Evolutionary conservation across 2,113 vertebrate species (phyloP), one percentile per base, ranked within the genome.

Genomic region (Podilymbus podiceps): DNA sequence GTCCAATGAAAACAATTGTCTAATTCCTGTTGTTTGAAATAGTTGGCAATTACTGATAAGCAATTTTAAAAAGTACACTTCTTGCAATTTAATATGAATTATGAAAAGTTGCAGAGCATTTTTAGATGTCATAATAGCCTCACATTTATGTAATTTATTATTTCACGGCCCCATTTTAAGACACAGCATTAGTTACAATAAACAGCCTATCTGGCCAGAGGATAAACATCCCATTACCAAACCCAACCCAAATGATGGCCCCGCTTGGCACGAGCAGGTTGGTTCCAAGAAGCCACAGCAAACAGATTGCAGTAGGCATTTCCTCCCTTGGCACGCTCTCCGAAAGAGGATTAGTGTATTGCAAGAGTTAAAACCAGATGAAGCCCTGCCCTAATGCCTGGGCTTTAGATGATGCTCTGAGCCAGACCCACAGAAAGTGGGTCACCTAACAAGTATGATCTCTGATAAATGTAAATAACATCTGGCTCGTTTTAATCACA

Each of bases 101-200:
- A 64, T 4, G 23, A 92, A 79, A 93, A 89, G 92, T 49, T 89
- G 53, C 92, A 82, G 85, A 71, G 68, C 72, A 31, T 49, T 72
- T 89, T 89, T 35, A n/a, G 30, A 71, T 82, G 72, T 31, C n/a
- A 33, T 15, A 42, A 68, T 8, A 59, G 59, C 25, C 47, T 83
- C 78, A 28, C 9, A n/a, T 59, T 80, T 49, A 76, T 5, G 38
- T 46, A 53, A 88, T 85, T 77, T 72, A 88, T 79, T 27, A 21
- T 79, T 85, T 59, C 72, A 5, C 2, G 3, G 44, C 13, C 25
- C n/a, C 8, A 2, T 40, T 53, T n/a, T 38, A 60, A 73, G 58
- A 62, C 42, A 13, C 4, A 35, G 68, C 13, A 63, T 14, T 53
- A 64, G 44, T 62, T 56, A 52, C 52, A 86, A 46, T 21, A 52